phyloP scores from a whole-genome alignment of 2,113 vertebrate genomes.

The Gobiocypris rarus region DNA sequence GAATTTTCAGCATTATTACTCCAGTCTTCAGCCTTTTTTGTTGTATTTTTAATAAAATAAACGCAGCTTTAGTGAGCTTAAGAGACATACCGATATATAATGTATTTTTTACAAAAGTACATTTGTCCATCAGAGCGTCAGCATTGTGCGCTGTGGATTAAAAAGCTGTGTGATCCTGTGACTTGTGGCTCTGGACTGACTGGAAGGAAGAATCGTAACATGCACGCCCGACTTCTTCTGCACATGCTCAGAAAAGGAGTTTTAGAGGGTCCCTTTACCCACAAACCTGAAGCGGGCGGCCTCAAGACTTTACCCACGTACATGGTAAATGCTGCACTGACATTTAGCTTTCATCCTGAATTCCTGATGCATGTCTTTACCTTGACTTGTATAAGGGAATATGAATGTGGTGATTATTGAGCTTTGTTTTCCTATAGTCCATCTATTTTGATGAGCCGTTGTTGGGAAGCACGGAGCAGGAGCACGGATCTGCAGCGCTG shows the following conservation, averaged over 20 bases:
- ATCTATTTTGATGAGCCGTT: conserved; percentile 89
- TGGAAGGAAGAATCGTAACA: conserved; percentile 87
- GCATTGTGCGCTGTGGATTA: conserved; percentile 90
- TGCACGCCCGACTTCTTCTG: conserved; percentile 85
- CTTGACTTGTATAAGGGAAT: background rate
- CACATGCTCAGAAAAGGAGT: conserved; percentile 88
- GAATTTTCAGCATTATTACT: no score
- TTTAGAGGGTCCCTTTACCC: conserved; percentile 86
- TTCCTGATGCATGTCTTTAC: background rate
- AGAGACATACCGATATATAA: no score
- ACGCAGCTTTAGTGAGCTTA: no score
- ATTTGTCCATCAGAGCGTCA: conserved; percentile 78
- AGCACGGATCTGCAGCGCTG: conserved; percentile 63
- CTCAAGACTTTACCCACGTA: conserved; percentile 87
- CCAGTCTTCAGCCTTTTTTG: no score
- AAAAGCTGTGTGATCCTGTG: conserved; percentile 88
- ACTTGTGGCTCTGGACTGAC: conserved; percentile 75
- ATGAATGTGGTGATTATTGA: background rate
- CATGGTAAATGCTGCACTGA: conserved; percentile 78
- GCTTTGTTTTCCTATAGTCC: conserved; percentile 71
- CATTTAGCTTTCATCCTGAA: background rate
- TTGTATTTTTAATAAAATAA: no score
- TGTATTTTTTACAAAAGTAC: background rate
- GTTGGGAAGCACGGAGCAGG: conserved; percentile 54
- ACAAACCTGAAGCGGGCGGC: conserved; percentile 83